Base-by-base conservation (phyloP, 2,888 invertebrate genomes). In the Tetropium fuscum region DNA sequence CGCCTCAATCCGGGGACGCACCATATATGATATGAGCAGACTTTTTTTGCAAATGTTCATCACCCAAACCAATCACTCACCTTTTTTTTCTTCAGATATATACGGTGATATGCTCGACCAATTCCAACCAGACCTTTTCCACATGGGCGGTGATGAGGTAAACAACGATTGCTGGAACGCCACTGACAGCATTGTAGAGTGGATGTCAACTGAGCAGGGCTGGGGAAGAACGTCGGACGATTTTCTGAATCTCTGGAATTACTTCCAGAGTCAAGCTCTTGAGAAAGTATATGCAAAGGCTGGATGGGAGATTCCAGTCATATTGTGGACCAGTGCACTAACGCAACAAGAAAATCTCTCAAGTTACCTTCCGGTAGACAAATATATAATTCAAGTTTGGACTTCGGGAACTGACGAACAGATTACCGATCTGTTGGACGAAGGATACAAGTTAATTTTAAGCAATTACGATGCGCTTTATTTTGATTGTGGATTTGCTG, bases 101-200 rank as follows among this genome's bases (percentile, higher is more conserved):
- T 94, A 92, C 78, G 81, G 81, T 0, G 94, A 94, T 69, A 91
- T 94, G 90, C 82, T 90, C 11, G 85, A 86, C 0, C 84, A 87
- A 43, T 92, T 92, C 78, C 76, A 87, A 0, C 88, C 91, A 0
- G 93, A 93, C 74, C 84, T 93, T 1, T 94, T 94, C 82, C 94
- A 94, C 78, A 94, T 94, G 93, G 94, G 94, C 1, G 94, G 94
- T 0, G 94, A 94, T 75, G 94, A 94, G 78, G 93, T 84, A 2
- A 82, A 83, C 55, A 78, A 86, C 25, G 79, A 82, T 2, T 95
- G 94, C 78, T 95, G 94, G 94, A 92, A 91, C 74, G 85, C 88
- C 0, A 90, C 90, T 0, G 78, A 82, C 2, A 83, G 83, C 48
- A 90, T 95, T 53, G 87, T 84, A 54, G 81, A 86, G 16, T 92